Evolutionary conservation across 1,140 invertebrate species (phyloP).

Genomic region (Euschistus heros): DNA sequence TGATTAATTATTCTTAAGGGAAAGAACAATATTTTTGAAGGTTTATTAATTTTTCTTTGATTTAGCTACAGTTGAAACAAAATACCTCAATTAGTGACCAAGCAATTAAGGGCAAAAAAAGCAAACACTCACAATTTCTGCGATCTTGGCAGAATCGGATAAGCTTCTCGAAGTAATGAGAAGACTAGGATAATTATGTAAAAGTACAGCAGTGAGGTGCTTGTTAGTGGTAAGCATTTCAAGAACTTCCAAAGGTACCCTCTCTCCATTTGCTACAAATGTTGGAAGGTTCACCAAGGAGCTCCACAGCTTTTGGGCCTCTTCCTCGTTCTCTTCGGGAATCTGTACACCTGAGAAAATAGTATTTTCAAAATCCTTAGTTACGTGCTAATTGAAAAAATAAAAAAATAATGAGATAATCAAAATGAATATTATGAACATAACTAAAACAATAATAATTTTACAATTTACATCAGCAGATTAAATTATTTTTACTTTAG

Average conservation of each 20-base stretch:
- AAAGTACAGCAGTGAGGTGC: constrained; percentile 42
- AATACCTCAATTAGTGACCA: neutral
- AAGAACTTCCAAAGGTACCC: constrained; percentile 41
- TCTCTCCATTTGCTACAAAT: constrained; percentile 64
- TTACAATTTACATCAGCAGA: too few relatives aligned
- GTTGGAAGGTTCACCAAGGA: constrained; percentile 74
- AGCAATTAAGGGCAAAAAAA: neutral
- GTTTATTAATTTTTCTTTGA: too few relatives aligned
- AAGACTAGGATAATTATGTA: constrained; percentile 62
- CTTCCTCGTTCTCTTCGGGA: constrained; percentile 4
- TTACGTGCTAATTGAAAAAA: too few relatives aligned
- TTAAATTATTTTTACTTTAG: too few relatives aligned
- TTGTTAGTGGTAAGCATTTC: constrained; percentile 57
- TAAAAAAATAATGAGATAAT: too few relatives aligned
- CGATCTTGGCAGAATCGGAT: constrained; percentile 52
- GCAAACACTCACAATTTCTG: constrained; percentile 22
- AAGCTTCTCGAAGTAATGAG: constrained; percentile 59
- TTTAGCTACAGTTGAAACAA: neutral
- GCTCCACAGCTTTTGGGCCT: constrained; percentile 40
- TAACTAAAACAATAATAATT: too few relatives aligned
- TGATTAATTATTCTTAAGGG: too few relatives aligned
- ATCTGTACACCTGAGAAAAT: neutral
- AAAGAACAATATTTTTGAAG: too few relatives aligned
- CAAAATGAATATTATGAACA: too few relatives aligned
- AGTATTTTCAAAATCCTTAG: neutral